Base-by-base conservation (phyloP, 1,140 invertebrate genomes). In the Centruroides vittatus region DNA sequence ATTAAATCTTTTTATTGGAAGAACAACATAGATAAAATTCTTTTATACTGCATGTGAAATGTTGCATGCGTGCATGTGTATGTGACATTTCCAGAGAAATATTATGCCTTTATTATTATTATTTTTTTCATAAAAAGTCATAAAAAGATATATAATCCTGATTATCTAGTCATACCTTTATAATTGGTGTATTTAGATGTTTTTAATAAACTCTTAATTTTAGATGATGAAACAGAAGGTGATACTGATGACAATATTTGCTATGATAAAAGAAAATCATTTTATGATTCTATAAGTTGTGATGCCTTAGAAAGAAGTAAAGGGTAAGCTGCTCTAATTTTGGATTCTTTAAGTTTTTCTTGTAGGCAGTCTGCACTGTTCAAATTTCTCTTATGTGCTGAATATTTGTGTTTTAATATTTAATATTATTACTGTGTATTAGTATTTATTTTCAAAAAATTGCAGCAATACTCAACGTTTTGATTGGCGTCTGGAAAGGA, bases 231-330 rank as follows among this genome's bases (percentile, higher is more conserved):
- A 41, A 41, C 8, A 6, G 41, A 41, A 41, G 41, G 41, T 3
- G 41, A 8, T 6, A 8, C 5, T 41, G 41, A 41, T 8, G 41
- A 41, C 8, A 41, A 41, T 41, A 41, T 53, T 55, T 88, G 78
- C 72, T 99, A 99, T 74, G 89, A 98, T 74, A 97, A 95, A 77
- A 83, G 83, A 62, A 96, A 95, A 75, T 98, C 93, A 55, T 99
- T 99, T 82, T 99, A 98, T 76, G 96, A 99, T 75, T 94, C 89
- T 69, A 99, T 99, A 68, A 96, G 92, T 65, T 98, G 95, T 76
- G 95, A 99, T 74, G 89, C 96, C 65, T 85, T 93, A 48, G 93
- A 98, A 73, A 85, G 89, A 76, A 84, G 80, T 73, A 86, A 86
- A 78, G 86, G 86, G 84, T 87, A 73, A 73, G 75, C 72, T 57